Conservation (phyloP, 2,797 vertebrate genomes). For the Alfaro cultratus region DNA sequence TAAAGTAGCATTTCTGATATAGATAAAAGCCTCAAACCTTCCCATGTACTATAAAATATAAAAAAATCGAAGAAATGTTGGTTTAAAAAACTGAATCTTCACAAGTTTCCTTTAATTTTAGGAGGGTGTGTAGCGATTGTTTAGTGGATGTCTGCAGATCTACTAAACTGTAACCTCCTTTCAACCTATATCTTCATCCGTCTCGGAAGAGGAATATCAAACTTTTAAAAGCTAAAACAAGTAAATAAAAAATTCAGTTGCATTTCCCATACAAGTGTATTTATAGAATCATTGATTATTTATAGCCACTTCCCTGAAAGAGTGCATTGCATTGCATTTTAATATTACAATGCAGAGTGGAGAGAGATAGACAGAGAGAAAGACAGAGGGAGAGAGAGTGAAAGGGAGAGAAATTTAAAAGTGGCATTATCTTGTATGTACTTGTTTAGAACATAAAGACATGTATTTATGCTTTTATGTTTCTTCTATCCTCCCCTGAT, state of each 20-base stretch:
- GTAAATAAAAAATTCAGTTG: neutral
- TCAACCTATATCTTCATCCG: neutral
- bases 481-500: neutral
- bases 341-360: constrained; percentile 6
- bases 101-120: neutral
- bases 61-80: neutral
- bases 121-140: neutral
- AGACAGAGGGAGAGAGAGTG: neutral
- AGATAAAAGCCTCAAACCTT: neutral
- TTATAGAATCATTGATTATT: constrained; percentile 26
- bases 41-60: neutral
- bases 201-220: neutral
- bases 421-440: neutral
- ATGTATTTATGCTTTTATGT: neutral
- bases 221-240: constrained; percentile 1
- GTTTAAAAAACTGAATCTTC: neutral
- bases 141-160: neutral
- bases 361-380: neutral
- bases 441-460: neutral
- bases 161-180: neutral
- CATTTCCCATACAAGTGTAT: constrained; percentile 13
- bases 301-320: constrained; percentile 18
- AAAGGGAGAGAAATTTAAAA: neutral
- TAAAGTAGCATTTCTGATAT: neutral
- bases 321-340: constrained; percentile 20